Evolutionary conservation across 2,888 invertebrate species (phyloP).

Genomic region (Calameuta filiformis): DNA sequence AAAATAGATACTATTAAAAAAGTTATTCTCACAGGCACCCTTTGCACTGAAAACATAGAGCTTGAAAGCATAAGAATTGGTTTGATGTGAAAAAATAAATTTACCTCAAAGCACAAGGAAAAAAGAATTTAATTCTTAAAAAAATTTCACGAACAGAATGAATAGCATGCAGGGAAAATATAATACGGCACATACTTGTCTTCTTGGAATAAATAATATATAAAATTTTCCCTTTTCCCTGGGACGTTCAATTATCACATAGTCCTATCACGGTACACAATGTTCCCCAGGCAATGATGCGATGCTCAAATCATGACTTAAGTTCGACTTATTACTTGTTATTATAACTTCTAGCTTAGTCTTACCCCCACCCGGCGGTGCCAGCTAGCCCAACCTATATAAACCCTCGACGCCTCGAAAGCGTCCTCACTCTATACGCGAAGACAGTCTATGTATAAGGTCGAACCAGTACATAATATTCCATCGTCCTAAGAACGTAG

Average conservation of each 20-base stretch:
- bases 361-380: conserved; percentile 41
- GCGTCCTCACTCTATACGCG: conserved; percentile 60
- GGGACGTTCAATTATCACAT: neutral
- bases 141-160: neutral
- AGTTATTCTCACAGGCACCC: neutral
- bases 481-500: neutral
- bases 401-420: conserved; percentile 57
- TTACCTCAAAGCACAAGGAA: neutral
- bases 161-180: neutral
- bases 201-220: neutral
- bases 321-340: conserved; percentile 47
- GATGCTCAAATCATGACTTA: conserved; percentile 39
- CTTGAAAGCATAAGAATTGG: neutral
- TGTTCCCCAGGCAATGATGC: neutral
- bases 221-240: neutral
- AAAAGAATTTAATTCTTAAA: neutral
- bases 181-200: neutral
- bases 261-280: neutral
- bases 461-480: conserved; percentile 31
- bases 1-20: neutral
- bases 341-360: conserved; percentile 53
- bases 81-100: neutral
- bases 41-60: neutral
- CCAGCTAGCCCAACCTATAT: conserved; percentile 59
- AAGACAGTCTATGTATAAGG: conserved; percentile 57